These are phyloP conservation scores for Pachycephala philippinensis DNA, from an alignment of 2,113 vertebrate species.

Conservation along the genomic window DNA sequence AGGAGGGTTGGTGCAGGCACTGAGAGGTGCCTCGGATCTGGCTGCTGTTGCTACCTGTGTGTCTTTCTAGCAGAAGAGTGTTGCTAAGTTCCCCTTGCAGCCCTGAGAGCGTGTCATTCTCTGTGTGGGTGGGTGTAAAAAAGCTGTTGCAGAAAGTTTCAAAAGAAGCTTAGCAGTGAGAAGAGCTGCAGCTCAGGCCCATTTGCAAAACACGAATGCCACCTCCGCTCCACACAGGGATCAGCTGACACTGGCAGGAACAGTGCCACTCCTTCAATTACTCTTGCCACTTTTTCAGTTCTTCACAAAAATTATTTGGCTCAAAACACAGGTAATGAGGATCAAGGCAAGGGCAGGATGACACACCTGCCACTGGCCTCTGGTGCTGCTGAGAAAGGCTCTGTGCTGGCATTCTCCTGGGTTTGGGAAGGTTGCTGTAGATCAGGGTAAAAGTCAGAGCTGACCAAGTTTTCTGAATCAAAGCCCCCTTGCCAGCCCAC, in stretches of 20 bases:
- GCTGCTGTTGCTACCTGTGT: not conserved
- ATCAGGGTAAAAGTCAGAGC: not conserved
- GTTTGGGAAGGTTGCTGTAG: not conserved
- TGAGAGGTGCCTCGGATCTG: accelerated
- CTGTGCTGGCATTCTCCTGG: not conserved
- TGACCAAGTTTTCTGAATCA: not conserved
- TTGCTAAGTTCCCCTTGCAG: slow-evolving; percentile 9
- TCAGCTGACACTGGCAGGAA: not conserved
- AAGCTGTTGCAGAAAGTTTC: slow-evolving; percentile 33
- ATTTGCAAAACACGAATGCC: not conserved
- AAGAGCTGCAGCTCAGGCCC: not conserved
- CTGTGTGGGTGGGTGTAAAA: not conserved
- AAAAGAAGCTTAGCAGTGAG: not conserved
- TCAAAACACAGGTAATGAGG: not conserved
- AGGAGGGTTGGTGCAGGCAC: not conserved
- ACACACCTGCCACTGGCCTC: not conserved
- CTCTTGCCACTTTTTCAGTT: not conserved
- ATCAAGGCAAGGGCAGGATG: not conserved
- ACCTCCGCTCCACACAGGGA: not conserved
- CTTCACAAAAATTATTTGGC: not conserved
- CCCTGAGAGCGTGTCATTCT: not conserved
- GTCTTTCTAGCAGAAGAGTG: not conserved
- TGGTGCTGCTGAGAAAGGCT: not conserved
- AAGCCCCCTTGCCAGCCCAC: not conserved
- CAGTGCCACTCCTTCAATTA: not conserved